Evolutionary conservation across 2,797 vertebrate species (phyloP).

Genomic region (Cyclopterus lumpus): DNA sequence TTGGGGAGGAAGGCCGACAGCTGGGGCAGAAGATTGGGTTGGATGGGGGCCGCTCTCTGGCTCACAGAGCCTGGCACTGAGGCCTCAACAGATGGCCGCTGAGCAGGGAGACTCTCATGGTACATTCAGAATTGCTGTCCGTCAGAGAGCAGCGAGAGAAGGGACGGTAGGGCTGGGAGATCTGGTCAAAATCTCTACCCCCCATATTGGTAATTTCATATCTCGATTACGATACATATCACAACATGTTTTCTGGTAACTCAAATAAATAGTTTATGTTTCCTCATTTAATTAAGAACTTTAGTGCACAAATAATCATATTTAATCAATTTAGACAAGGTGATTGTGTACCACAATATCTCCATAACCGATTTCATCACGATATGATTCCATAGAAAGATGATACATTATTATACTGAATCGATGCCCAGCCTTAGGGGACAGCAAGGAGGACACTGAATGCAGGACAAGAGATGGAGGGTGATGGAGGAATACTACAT

Average conservation of each 20-base stretch:
- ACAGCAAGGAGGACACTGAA: no score
- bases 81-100: slow-evolving; percentile 78
- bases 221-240: background rate
- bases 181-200: background rate
- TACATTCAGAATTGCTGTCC: slow-evolving; percentile 57
- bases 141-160: slow-evolving; percentile 36
- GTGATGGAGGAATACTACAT: background rate
- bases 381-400: no score
- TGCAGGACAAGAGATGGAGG: slow-evolving; percentile 1
- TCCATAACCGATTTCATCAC: no score
- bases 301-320: no score
- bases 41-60: slow-evolving; percentile 68
- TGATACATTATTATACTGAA: no score
- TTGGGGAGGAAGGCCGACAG: slow-evolving; percentile 72
- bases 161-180: background rate
- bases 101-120: slow-evolving; percentile 71
- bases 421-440: no score
- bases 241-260: background rate
- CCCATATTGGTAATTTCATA: background rate
- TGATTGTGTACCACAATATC: no score
- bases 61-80: slow-evolving; percentile 77
- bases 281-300: no score
- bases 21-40: slow-evolving; percentile 71
- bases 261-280: no score
- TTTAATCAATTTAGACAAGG: no score